A percentile compares a stretch with the other conserved stretches of the same genome.
These are phyloP conservation scores for Dissostichus mawsoni DNA, from an alignment of 2,113 vertebrate genomes.

Conservation along the genomic window DNA sequence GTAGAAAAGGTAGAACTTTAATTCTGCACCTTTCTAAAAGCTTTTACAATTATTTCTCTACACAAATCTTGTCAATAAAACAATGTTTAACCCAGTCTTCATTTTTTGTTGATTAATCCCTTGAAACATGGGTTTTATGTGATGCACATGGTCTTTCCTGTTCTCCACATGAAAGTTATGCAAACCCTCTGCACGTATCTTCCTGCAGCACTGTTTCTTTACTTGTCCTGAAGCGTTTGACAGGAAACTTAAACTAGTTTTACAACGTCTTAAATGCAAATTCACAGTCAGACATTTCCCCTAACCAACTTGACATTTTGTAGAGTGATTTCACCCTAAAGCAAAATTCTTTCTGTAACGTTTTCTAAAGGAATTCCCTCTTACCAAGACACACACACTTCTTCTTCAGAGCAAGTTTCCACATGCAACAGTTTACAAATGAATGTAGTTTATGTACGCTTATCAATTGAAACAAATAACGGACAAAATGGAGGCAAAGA, in stretches of 20 bases:
- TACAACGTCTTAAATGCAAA: neutral
- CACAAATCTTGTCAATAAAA: too few relatives aligned
- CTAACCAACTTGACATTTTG: neutral
- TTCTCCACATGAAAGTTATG: too few relatives aligned
- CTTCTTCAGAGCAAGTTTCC: neutral
- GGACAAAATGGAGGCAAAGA: neutral
- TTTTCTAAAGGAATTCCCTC: neutral
- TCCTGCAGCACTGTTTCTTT: neutral
- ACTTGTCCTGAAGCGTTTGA: neutral
- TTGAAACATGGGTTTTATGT: too few relatives aligned
- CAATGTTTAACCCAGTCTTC: too few relatives aligned
- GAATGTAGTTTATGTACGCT: neutral
- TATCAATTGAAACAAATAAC: neutral
- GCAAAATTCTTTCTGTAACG: conserved; percentile 7
- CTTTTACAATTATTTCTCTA: too few relatives aligned
- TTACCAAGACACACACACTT: neutral
- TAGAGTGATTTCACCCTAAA: neutral
- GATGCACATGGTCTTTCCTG: too few relatives aligned
- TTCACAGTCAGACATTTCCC: neutral
- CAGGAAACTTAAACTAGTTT: neutral
- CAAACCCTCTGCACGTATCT: neutral
- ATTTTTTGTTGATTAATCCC: too few relatives aligned
- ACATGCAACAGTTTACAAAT: neutral
- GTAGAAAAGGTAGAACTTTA: too few relatives aligned
- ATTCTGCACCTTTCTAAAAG: too few relatives aligned